phyloP scores from a whole-genome alignment of 2,113 vertebrate species.

The Heterotis niloticus region DNA sequence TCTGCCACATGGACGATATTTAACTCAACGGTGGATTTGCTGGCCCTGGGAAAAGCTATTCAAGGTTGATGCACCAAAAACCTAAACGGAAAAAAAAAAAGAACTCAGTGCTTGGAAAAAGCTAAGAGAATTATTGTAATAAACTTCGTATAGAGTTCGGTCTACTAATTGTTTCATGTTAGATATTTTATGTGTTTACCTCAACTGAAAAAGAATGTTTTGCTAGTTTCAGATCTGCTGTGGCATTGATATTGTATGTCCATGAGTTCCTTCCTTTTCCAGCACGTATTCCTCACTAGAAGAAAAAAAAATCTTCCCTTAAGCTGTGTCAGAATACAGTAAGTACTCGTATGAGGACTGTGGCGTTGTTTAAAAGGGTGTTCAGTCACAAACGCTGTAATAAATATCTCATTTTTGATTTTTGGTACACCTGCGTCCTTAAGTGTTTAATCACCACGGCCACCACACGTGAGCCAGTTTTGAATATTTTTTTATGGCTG shows the following conservation, averaged over 20 bases:
- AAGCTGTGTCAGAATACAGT: conserved; percentile 91
- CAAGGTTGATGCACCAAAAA: conserved; percentile 87
- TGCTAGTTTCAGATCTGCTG: conserved; percentile 99
- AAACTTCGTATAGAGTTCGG: conserved; percentile 99
- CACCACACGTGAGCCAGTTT: conserved; percentile 26
- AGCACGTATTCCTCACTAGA: conserved; percentile 99
- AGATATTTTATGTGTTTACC: conserved; percentile 99
- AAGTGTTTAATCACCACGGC: conserved; percentile 48
- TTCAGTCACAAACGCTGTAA: conserved; percentile 99
- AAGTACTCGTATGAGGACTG: conserved; percentile 99
- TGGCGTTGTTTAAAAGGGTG: conserved; percentile 99
- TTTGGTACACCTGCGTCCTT: conserved; percentile 94
- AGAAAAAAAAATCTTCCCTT: conserved; percentile 98
- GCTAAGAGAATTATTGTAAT: conserved; percentile 98
- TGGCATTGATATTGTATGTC: conserved; percentile 99
- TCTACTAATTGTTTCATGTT: conserved; percentile 99
- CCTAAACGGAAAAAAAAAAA: conserved; percentile 48
- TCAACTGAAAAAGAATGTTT: conserved; percentile 90
- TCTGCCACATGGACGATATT: conserved; percentile 48
- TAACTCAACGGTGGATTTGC: conserved; percentile 63
- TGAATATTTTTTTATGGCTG: conserved; percentile 7
- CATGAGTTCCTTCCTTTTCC: conserved; percentile 99
- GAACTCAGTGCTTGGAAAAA: conserved; percentile 73
- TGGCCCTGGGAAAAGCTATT: conserved; percentile 69
- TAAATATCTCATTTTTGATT: conserved; percentile 99